phyloP scores from a whole-genome alignment of 2,113 vertebrate species.

The Antidorcas marsupialis region DNA sequence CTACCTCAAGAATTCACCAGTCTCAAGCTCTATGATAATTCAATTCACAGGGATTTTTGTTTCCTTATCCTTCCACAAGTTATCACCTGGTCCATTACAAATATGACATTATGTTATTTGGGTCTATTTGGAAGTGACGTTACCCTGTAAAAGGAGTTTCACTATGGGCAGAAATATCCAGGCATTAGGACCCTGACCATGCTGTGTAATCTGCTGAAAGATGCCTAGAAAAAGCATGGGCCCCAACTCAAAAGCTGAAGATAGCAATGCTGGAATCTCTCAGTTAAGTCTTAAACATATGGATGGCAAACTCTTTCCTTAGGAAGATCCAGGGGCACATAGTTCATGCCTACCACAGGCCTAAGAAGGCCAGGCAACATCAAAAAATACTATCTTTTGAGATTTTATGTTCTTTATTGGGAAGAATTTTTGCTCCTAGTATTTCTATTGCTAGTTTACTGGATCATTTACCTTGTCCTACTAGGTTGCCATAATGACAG shows the following conservation, averaged over 20 bases:
- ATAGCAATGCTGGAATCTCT: rapidly evolving
- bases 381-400: background rate
- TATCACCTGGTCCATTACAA: background rate
- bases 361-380: background rate
- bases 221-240: background rate
- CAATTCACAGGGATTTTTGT: background rate
- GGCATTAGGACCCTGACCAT: background rate
- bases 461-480: background rate
- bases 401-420: background rate
- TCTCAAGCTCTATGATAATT: background rate
- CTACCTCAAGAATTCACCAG: background rate
- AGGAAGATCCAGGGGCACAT: background rate
- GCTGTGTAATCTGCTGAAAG: background rate
- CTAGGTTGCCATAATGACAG: background rate
- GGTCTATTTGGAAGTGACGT: background rate
- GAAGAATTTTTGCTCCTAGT: background rate
- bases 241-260: background rate
- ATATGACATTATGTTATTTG: background rate
- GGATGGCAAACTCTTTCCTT: background rate
- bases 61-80: background rate
- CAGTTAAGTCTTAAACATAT: background rate
- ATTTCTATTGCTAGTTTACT: background rate
- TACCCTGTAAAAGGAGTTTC: background rate
- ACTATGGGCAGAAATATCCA: background rate
- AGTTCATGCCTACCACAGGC: rapidly evolving